Evolutionary conservation across 2,797 vertebrate species (phyloP).

Genomic region (Fringilla coelebs): DNA sequence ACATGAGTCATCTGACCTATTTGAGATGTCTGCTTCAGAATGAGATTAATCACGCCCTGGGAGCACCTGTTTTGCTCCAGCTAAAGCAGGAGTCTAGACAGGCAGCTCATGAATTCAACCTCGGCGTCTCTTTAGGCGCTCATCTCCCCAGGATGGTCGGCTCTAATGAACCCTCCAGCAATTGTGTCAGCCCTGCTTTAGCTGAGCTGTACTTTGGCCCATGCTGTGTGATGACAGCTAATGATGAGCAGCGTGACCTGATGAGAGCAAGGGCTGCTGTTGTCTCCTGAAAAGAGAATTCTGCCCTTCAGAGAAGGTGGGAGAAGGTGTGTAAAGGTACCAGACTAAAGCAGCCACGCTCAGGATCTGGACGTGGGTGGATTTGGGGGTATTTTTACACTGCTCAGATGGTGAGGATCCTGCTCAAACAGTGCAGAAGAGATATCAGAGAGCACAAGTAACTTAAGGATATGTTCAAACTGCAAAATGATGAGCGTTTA

Average conservation of each 20-base stretch:
- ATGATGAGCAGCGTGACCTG: slow-evolving; percentile 11
- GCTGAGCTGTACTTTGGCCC: neutral
- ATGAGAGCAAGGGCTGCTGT: neutral
- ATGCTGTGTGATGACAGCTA: slow-evolving; percentile 25
- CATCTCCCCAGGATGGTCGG: neutral
- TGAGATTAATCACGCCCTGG: slow-evolving; percentile 34
- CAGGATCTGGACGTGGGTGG: neutral
- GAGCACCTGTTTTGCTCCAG: slow-evolving; percentile 37
- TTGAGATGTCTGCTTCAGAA: slow-evolving; percentile 36
- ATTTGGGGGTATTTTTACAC: neutral
- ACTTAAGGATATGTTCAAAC: neutral
- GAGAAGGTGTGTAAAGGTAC: neutral
- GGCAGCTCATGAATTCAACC: slow-evolving; percentile 9
- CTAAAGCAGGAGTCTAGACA: slow-evolving; percentile 56
- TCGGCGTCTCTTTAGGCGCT: neutral
- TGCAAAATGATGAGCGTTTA: neutral
- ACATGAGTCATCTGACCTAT: slow-evolving; percentile 62
- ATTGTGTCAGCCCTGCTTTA: neutral
- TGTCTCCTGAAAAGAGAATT: neutral
- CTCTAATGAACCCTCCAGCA: slow-evolving; percentile 34
- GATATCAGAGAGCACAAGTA: neutral
- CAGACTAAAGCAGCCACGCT: fast-evolving
- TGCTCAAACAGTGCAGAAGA: neutral
- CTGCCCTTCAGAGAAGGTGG: neutral
- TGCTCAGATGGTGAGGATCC: neutral